These are phyloP conservation scores for Drosophila burlai DNA, from an alignment of 1,140 invertebrate genomes.

Conservation along the genomic window DNA sequence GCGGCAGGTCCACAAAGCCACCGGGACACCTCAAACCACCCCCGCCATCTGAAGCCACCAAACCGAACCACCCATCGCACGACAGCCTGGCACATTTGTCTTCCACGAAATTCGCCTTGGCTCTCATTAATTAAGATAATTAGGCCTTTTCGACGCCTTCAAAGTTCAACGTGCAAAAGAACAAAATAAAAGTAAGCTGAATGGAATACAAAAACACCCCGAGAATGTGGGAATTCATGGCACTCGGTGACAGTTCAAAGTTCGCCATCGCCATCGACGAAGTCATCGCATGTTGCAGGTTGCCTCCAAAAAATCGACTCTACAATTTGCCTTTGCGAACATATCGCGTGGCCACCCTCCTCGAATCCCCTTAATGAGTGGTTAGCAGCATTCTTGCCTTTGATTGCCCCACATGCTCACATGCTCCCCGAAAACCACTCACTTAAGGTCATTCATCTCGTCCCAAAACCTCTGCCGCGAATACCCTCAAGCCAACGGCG, in stretches of 20 bases:
- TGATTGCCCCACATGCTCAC: slow-evolving; percentile 35
- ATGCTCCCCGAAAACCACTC: slow-evolving; percentile 17
- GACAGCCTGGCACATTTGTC: slow-evolving; percentile 69
- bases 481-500: not conserved
- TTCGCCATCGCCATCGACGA: slow-evolving; percentile 20
- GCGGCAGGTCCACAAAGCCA: slow-evolving; percentile 30
- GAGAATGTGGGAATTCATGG: slow-evolving; percentile 9
- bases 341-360: slow-evolving; percentile 43
- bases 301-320: slow-evolving; percentile 6
- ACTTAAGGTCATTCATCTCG: slow-evolving; percentile 7
- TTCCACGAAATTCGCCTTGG: slow-evolving; percentile 81
- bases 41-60: slow-evolving; percentile 1
- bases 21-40: slow-evolving; percentile 20
- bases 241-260: slow-evolving; percentile 61
- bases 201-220: slow-evolving; percentile 29
- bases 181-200: slow-evolving; percentile 28
- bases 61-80: slow-evolving; percentile 24
- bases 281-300: slow-evolving; percentile 33
- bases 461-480: not conserved
- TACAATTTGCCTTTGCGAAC: slow-evolving; percentile 52
- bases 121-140: slow-evolving; percentile 84
- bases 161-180: slow-evolving; percentile 70
- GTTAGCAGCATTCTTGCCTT: slow-evolving; percentile 44
- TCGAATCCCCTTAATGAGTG: slow-evolving; percentile 66
- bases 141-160: slow-evolving; percentile 82